Conservation (phyloP, 2,797 vertebrate genomes). For the Intellagama lesueurii region DNA sequence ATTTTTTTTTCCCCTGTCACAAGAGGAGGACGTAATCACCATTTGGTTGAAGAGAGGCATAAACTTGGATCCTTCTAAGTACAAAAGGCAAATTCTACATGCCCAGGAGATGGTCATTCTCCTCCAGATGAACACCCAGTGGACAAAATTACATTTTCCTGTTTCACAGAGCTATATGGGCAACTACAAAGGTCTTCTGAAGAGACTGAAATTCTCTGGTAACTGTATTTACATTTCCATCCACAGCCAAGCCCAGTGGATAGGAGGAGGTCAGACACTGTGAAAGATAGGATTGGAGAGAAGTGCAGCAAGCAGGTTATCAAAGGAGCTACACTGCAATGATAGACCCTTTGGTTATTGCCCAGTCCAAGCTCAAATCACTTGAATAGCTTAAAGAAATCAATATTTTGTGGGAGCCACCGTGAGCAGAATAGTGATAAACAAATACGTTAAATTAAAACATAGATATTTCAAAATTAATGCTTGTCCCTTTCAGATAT, state of each 20-base stretch:
- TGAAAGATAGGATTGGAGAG: background rate
- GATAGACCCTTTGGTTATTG: background rate
- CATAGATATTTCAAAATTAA: background rate
- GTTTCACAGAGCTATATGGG: no score
- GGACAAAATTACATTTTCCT: no score
- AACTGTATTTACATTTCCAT: background rate
- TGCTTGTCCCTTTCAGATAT: background rate
- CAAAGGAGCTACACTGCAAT: background rate
- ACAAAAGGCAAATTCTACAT: background rate
- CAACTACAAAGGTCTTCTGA: background rate
- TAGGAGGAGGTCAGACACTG: background rate
- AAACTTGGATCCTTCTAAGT: background rate
- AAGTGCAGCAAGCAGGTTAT: background rate
- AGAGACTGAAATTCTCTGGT: background rate
- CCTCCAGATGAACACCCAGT: background rate
- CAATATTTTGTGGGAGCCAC: background rate
- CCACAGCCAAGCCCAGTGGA: background rate
- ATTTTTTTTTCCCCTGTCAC: no score
- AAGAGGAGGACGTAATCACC: background rate
- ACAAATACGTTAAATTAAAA: background rate
- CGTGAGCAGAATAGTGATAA: no score
- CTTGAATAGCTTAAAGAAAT: background rate
- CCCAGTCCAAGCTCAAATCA: background rate
- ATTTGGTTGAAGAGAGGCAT: no score
- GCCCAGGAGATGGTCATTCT: background rate